Evolutionary conservation across 30 jellyfish, hydroid and myxozoan species (phyloP).

Genomic region (Nemopilema nomurai): DNA sequence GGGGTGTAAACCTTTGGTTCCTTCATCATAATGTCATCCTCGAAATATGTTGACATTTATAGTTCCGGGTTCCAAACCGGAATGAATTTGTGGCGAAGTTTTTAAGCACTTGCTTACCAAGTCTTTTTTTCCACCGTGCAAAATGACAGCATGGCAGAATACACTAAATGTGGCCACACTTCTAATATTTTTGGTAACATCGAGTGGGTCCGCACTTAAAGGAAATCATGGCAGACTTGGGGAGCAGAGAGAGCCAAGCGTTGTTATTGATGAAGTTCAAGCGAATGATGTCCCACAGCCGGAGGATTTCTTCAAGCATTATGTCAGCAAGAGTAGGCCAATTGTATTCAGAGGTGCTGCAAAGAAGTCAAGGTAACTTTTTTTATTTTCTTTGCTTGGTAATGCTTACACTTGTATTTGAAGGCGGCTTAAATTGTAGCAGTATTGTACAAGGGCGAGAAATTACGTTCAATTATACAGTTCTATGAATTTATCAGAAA

Average conservation of each 20-base stretch:
- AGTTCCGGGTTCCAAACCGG: no score
- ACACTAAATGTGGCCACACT: not conserved
- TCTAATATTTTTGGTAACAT: not conserved
- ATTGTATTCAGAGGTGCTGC: conserved; percentile 66
- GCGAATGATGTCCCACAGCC: conserved; percentile 45
- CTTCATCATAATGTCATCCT: no score
- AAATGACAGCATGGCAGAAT: not conserved
- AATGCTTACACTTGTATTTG: not conserved
- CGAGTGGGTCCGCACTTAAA: not conserved
- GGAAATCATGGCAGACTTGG: conserved; percentile 52
- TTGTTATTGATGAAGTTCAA: conserved; percentile 15
- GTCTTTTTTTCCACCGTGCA: no score
- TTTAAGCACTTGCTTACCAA: no score
- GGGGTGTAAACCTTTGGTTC: no score
- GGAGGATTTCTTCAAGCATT: conserved; percentile 18
- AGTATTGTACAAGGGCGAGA: no score
- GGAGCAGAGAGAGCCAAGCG: conserved; percentile 37
- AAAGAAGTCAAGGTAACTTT: conserved; percentile 29
- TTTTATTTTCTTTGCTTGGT: not conserved
- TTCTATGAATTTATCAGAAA: no score
- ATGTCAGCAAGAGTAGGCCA: conserved; percentile 42
- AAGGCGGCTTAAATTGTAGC: no score
- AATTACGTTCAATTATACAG: no score
- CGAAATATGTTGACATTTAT: no score
- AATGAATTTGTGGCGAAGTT: no score